A percentile compares a stretch with the other conserved stretches of the same genome.
Evolutionary conservation across 2,113 vertebrate species (phyloP).

Genomic region (Aldabrachelys gigantea): DNA sequence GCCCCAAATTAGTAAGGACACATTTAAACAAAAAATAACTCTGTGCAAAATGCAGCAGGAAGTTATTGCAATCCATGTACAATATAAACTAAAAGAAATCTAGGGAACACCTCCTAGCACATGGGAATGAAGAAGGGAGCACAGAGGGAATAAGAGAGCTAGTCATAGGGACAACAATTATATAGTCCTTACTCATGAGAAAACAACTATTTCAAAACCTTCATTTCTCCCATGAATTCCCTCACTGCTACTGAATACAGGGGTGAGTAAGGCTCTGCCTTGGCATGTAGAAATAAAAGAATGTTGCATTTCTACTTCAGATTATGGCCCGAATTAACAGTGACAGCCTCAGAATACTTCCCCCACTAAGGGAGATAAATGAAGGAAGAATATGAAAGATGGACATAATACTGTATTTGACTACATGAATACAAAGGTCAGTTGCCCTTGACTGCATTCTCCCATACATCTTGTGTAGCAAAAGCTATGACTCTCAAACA

Average conservation of each 20-base stretch:
- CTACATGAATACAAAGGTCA: background rate
- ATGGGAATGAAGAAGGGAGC: background rate
- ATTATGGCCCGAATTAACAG: background rate
- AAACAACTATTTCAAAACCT: background rate
- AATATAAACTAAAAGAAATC: background rate
- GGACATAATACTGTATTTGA: background rate
- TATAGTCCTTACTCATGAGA: background rate
- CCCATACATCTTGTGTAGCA: background rate
- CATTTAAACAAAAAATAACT: background rate
- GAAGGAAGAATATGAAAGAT: background rate
- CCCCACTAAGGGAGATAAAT: background rate
- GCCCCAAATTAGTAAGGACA: background rate
- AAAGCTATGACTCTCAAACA: background rate
- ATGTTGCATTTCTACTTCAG: constrained; percentile 28
- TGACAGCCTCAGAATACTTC: background rate
- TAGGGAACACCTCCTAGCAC: background rate
- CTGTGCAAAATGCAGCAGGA: background rate
- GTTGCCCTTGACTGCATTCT: background rate
- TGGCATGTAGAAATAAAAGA: background rate
- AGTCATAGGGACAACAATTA: background rate
- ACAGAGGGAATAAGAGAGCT: background rate
- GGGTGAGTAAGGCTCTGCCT: background rate
- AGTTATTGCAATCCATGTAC: background rate
- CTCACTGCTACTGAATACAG: background rate
- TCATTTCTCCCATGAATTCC: background rate